phyloP scores from a whole-genome alignment of 2,113 vertebrate species.

The Tenrec ecaudatus region DNA sequence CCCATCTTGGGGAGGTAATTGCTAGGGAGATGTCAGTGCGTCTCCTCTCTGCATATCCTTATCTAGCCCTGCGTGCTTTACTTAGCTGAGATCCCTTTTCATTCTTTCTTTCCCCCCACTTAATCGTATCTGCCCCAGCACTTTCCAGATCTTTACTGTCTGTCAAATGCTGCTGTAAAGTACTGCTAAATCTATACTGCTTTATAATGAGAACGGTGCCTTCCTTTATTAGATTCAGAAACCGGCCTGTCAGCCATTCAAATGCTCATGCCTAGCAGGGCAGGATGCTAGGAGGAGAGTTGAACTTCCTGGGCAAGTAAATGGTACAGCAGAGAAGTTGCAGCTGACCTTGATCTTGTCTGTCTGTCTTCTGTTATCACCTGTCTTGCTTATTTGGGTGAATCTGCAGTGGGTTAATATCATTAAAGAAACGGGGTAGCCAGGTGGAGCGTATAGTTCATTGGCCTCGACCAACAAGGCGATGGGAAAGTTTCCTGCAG shows the following conservation, averaged over 20 bases:
- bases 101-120: not conserved
- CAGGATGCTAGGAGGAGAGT: not conserved
- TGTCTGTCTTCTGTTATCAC: not conserved
- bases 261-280: too few species aligned
- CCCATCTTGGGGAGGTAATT: not conserved
- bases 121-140: not conserved
- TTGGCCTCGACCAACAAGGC: not conserved
- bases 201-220: not conserved
- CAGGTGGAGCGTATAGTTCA: not conserved
- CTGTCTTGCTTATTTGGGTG: not conserved
- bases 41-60: not conserved
- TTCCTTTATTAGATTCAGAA: constrained; percentile 12
- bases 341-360: not conserved
- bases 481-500: not conserved
- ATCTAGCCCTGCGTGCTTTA: not conserved
- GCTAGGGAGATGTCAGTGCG: not conserved
- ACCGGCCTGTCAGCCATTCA: too few species aligned
- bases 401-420: not conserved
- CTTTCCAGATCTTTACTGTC: not conserved
- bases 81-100: not conserved
- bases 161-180: constrained; percentile 25
- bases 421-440: not conserved
- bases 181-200: not conserved
- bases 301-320: not conserved
- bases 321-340: not conserved